Evolutionary conservation across 2,888 invertebrate species (phyloP).

Genomic region (Amphipoea lucens): DNA sequence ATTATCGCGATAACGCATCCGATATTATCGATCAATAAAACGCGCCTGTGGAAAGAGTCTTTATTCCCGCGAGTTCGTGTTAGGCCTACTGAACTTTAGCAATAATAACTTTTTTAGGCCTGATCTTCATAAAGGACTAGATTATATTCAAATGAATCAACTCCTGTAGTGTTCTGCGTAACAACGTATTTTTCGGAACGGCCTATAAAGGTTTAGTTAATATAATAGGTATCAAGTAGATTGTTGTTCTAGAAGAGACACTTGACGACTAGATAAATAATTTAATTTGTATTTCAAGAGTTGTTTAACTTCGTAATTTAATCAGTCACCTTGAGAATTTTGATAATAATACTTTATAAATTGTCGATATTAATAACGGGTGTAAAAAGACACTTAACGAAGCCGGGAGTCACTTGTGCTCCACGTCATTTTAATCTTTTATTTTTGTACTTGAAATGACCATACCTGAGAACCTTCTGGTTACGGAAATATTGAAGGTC

Average conservation of each 20-base stretch:
- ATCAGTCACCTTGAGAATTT: background rate
- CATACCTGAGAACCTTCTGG: no score
- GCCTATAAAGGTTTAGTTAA: constrained; percentile 48
- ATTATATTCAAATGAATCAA: constrained; percentile 55
- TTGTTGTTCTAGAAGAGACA: constrained; percentile 25
- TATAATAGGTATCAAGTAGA: constrained; percentile 35
- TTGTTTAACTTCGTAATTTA: background rate
- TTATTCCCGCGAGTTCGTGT: background rate
- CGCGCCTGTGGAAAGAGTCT: background rate
- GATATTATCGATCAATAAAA: background rate
- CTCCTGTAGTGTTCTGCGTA: constrained; percentile 22
- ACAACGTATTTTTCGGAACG: constrained; percentile 42
- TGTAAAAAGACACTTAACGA: no score
- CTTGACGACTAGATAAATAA: constrained; percentile 34
- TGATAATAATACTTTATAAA: background rate
- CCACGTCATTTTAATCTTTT: no score
- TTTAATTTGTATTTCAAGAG: constrained; percentile 7
- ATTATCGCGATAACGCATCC: background rate
- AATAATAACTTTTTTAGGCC: constrained; percentile 48
- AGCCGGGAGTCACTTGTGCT: no score
- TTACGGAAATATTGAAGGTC: no score
- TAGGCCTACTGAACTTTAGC: background rate
- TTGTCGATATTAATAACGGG: background rate
- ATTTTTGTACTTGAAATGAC: no score
- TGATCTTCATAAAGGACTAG: constrained; percentile 50